A percentile compares a stretch with the other conserved stretches of the same genome.
Evolutionary conservation across 1,140 invertebrate species (phyloP).

Genomic region (Zaprionus tsacasi): DNA sequence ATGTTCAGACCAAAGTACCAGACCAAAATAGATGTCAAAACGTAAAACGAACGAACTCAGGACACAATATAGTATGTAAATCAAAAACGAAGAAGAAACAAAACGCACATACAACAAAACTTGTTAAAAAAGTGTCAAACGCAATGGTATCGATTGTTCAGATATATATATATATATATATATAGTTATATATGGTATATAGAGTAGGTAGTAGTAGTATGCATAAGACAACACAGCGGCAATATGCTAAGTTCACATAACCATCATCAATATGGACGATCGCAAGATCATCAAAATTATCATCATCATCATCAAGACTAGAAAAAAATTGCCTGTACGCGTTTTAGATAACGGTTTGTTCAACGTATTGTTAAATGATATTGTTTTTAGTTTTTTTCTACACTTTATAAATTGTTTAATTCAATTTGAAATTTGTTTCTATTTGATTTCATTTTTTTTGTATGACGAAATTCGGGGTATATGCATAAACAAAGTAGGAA

Average conservation of each 20-base stretch:
- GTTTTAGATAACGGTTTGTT: slow-evolving; percentile 36
- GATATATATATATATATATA: slow-evolving; percentile 58
- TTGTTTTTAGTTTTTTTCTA: slow-evolving; percentile 27
- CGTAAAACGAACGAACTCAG: slow-evolving; percentile 64
- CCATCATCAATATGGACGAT: slow-evolving; percentile 42
- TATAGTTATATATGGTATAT: slow-evolving; percentile 60
- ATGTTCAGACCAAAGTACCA: slow-evolving; percentile 77
- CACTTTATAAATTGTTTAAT: slow-evolving; percentile 46
- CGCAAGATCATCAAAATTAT: slow-evolving; percentile 50
- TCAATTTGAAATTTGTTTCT: slow-evolving; percentile 34
- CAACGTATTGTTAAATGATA: slow-evolving; percentile 36
- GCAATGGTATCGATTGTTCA: slow-evolving; percentile 41
- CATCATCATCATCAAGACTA: slow-evolving; percentile 65
- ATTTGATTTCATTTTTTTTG: slow-evolving; percentile 17
- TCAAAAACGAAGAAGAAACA: slow-evolving; percentile 43
- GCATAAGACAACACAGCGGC: slow-evolving; percentile 81
- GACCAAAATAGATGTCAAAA: slow-evolving; percentile 60
- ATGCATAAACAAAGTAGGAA: slow-evolving; percentile 54
- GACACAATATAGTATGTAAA: slow-evolving; percentile 38
- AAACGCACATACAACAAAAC: slow-evolving; percentile 75
- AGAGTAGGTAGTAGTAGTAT: slow-evolving; percentile 71
- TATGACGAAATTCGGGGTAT: slow-evolving; percentile 53
- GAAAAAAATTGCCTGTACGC: slow-evolving; percentile 62
- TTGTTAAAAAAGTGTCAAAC: slow-evolving; percentile 61
- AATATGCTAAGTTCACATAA: slow-evolving; percentile 76